These are phyloP conservation scores for Drosophila sturtevanti DNA, from an alignment of 1,140 invertebrate species.

Conservation along the genomic window DNA sequence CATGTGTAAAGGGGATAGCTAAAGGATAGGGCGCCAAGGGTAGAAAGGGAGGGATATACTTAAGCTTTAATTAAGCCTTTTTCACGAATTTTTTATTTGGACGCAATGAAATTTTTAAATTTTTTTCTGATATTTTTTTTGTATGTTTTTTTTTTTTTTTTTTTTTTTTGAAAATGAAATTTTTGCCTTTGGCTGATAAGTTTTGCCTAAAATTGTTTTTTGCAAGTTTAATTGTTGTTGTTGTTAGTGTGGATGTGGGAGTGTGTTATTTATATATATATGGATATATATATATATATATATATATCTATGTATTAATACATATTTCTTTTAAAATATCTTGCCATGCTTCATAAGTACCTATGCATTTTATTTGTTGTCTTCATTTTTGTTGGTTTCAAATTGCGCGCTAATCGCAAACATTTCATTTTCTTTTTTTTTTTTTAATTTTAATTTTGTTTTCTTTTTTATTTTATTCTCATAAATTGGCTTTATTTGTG, in stretches of 20 bases:
- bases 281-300: constrained; percentile 9
- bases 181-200: not conserved
- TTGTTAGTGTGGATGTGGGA: constrained; percentile 27
- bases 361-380: not conserved
- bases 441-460: not conserved
- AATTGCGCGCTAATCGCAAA: constrained; percentile 16
- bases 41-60: constrained; percentile 1
- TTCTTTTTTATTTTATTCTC: not conserved
- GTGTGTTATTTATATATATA: constrained; percentile 8
- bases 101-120: constrained; percentile 10
- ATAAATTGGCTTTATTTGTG: constrained; percentile 5
- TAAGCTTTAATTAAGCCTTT: not conserved
- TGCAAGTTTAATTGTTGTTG: not conserved
- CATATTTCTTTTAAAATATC: constrained; percentile 7
- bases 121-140: not conserved
- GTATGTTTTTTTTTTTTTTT: constrained; percentile 8
- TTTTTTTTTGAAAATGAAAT: constrained; percentile 19
- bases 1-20: not conserved
- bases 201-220: not conserved
- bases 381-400: not conserved
- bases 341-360: not conserved
- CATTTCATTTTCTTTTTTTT: not conserved
- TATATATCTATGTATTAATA: not conserved
- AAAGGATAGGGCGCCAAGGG: not conserved
- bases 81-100: constrained; percentile 9